Conservation (phyloP, 2,797 vertebrate species). For the Atherinosoma microstoma region DNA sequence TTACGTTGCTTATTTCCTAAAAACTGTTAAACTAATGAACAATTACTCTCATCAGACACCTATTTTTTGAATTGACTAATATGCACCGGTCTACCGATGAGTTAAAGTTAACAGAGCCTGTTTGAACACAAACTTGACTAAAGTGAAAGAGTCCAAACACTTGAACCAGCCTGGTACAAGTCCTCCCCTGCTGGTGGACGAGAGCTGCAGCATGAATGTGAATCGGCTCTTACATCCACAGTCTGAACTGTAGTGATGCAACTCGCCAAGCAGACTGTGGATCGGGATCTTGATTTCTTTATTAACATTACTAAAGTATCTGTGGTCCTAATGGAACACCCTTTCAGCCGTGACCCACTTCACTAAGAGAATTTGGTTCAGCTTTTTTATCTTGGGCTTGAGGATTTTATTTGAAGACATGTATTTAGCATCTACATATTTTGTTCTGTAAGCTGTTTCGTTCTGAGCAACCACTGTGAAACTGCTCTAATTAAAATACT, state of each 20-base stretch:
- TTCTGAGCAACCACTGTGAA: slow-evolving; percentile 22
- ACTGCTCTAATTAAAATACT: slow-evolving; percentile 40
- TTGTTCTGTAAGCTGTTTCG: slow-evolving; percentile 14
- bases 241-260: neutral
- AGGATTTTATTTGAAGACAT: slow-evolving; percentile 24
- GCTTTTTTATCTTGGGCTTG: slow-evolving; percentile 9
- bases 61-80: neutral
- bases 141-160: slow-evolving; percentile 1
- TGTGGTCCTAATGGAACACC: slow-evolving; percentile 23
- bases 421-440: neutral
- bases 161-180: slow-evolving; percentile 11
- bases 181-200: slow-evolving; percentile 46
- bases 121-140: neutral
- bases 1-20: neutral
- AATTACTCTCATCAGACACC: neutral
- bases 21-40: slow-evolving; percentile 16
- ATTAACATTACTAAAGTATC: slow-evolving; percentile 3
- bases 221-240: neutral
- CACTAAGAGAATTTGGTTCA: slow-evolving; percentile 12
- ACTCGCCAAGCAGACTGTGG: neutral
- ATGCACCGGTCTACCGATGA: neutral
- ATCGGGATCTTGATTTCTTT: neutral
- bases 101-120: neutral
- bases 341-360: slow-evolving; percentile 20
- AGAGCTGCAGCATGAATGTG: neutral